Conservation (phyloP, 2,888 invertebrate species). For the Deilephila elpenor region DNA sequence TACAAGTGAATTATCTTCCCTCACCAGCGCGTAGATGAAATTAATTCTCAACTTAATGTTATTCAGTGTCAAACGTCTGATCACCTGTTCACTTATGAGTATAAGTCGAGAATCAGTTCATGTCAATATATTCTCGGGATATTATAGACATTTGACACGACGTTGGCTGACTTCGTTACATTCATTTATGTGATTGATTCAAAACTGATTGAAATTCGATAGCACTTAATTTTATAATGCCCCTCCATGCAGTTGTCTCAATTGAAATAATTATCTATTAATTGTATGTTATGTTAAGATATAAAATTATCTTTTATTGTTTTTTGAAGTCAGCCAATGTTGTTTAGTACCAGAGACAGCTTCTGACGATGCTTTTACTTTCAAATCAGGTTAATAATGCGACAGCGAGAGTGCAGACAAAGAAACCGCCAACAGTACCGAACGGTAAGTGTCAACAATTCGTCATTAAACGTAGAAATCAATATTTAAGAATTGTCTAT, state of each 20-base stretch:
- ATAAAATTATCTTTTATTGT: constrained; percentile 33
- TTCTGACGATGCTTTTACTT: constrained; percentile 68
- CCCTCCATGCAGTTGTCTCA: too few relatives aligned
- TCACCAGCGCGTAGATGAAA: constrained; percentile 33
- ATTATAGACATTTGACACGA: constrained; percentile 45
- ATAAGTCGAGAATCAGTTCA: neutral
- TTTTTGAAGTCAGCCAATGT: constrained; percentile 58
- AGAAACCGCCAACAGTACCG: constrained; percentile 96
- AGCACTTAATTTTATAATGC: neutral
- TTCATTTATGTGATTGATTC: neutral
- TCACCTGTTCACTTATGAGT: constrained; percentile 17
- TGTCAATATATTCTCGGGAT: constrained; percentile 8
- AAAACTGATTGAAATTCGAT: neutral
- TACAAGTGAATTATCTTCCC: constrained; percentile 15
- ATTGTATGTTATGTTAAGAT: constrained; percentile 12
- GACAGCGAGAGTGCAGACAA: constrained; percentile 99
- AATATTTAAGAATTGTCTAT: constrained; percentile 27
- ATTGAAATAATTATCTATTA: neutral
- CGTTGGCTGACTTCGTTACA: constrained; percentile 51
- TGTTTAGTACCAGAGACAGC: constrained; percentile 46
- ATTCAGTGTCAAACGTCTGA: constrained; percentile 33
- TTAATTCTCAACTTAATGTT: constrained; percentile 35
- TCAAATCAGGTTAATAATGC: constrained; percentile 98
- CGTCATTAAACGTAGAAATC: neutral
- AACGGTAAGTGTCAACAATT: constrained; percentile 88